Conservation (phyloP, 2,888 invertebrate genomes). For the Acrobasis consociella region DNA sequence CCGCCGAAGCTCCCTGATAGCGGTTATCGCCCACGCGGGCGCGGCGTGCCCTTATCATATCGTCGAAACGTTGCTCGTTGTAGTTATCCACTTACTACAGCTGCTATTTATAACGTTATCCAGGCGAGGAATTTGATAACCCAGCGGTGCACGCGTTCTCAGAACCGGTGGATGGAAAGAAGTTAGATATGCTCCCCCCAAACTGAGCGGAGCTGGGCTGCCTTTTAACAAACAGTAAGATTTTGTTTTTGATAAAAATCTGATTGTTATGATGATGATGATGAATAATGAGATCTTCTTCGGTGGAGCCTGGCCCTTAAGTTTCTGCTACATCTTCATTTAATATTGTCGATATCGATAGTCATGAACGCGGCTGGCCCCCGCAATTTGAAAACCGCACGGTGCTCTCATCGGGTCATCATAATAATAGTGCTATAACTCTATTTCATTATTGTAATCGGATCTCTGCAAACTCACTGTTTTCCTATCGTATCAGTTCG, state of each 20-base stretch:
- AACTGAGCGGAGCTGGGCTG: too few relatives aligned
- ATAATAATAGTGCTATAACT: neutral
- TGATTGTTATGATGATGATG: too few relatives aligned
- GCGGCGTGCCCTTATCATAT: constrained; percentile 19
- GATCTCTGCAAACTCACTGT: neutral
- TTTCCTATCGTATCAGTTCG: neutral
- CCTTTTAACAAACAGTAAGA: too few relatives aligned
- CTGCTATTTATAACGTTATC: constrained; percentile 16
- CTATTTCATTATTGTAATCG: neutral
- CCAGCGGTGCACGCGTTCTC: neutral
- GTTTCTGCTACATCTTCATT: neutral
- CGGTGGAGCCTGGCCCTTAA: neutral
- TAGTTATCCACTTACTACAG: constrained; percentile 13
- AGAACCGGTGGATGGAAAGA: neutral
- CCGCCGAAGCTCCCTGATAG: constrained; percentile 19
- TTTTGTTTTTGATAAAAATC: too few relatives aligned
- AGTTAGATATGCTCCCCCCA: neutral
- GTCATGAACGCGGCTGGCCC: too few relatives aligned
- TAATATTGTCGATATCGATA: too few relatives aligned
- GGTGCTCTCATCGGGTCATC: too few relatives aligned
- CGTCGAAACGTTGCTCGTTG: constrained; percentile 5
- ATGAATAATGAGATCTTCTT: too few relatives aligned
- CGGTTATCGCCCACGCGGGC: constrained; percentile 24
- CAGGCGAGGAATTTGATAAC: neutral
- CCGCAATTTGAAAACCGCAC: too few relatives aligned